Base-by-base conservation (phyloP, 2,113 vertebrate species). In the Platichthys stellatus region DNA sequence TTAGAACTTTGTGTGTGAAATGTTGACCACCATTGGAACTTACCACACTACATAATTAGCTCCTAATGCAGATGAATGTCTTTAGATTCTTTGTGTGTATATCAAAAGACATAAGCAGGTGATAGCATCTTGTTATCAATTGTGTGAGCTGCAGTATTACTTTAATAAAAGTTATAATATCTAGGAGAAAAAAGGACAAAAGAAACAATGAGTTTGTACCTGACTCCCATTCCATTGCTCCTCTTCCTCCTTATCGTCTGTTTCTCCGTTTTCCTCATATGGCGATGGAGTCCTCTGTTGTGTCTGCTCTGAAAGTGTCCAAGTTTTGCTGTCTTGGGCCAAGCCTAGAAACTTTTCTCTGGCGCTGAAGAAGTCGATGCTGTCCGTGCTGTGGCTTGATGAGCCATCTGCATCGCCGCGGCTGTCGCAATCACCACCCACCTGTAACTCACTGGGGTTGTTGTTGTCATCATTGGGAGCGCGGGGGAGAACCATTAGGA, bases 361-460 rank as follows among this genome's bases (percentile, higher is more conserved):
- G 80, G 97, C 97, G 0, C 96, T 98, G 88, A 97, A 95, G 92
- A 99, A 99, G 89, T 98, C 94, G 20, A 98, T 98, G 86, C 96
- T 95, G 88, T 99, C 97, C 0, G 93, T 76, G 76, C 95, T 96
- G 82, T 96, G 94, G 75, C 89, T 94, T 9, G 96, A 89, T 17
- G 88, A 93, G 0, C 73, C 81, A 1, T 92, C 82, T 9, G 88
- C 80, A 13, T 86, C 81, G 1, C 84, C 51, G 1, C 71, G 76
- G 68, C 79, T 18, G 24, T 87, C 73, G 0, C 60, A 62, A 67
- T 14, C 15, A 0, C 26, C 6, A 31, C 62, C 64, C 0, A 10
- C 6, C 20, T 57, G 63, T 6, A 40, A 8, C 74, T 80, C 75
- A 0, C 80, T 86, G 35, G 85, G 82, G 80, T 85, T 89, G 65